phyloP scores from a whole-genome alignment of 1,140 invertebrate species.

The Lasioglossum albipes region DNA sequence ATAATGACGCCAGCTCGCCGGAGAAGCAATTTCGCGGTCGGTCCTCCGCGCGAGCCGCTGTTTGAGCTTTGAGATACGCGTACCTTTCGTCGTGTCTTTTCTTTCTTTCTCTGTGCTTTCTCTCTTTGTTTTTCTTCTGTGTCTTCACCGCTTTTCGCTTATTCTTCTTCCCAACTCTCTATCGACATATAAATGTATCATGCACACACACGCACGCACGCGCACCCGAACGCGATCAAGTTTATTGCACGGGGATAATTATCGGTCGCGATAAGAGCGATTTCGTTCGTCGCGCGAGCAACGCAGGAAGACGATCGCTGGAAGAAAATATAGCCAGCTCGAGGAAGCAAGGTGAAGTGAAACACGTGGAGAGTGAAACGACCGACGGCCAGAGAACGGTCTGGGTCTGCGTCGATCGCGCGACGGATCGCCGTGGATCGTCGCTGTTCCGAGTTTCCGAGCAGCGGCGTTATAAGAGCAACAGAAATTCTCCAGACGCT shows the following conservation, averaged over 20 bases:
- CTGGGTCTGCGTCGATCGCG: slow-evolving; percentile 45
- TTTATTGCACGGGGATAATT: slow-evolving; percentile 3
- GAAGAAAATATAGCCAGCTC: no score
- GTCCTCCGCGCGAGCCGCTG: slow-evolving; percentile 80
- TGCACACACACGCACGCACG: slow-evolving; percentile 33
- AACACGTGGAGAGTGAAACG: slow-evolving; percentile 34
- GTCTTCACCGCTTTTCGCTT: background rate
- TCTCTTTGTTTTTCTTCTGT: background rate
- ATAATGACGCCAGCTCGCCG: slow-evolving; percentile 78
- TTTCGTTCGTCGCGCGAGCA: background rate
- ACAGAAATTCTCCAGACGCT: background rate
- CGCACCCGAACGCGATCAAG: slow-evolving; percentile 39
- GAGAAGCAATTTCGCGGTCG: slow-evolving; percentile 78
- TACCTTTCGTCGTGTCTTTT: slow-evolving; percentile 69
- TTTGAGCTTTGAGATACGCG: slow-evolving; percentile 79
- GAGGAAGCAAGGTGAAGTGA: no score
- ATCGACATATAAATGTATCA: slow-evolving; percentile 45
- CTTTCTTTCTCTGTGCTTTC: background rate
- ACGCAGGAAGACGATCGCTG: background rate
- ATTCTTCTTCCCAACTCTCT: slow-evolving; percentile 5
- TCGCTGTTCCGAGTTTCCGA: slow-evolving; percentile 43
- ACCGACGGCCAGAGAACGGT: slow-evolving; percentile 43
- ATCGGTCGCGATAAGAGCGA: background rate
- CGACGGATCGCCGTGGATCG: slow-evolving; percentile 40
- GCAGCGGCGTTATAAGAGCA: slow-evolving; percentile 47